Evolutionary conservation across 2,797 vertebrate species (phyloP).

Genomic region (Semaprochilodus insignis): DNA sequence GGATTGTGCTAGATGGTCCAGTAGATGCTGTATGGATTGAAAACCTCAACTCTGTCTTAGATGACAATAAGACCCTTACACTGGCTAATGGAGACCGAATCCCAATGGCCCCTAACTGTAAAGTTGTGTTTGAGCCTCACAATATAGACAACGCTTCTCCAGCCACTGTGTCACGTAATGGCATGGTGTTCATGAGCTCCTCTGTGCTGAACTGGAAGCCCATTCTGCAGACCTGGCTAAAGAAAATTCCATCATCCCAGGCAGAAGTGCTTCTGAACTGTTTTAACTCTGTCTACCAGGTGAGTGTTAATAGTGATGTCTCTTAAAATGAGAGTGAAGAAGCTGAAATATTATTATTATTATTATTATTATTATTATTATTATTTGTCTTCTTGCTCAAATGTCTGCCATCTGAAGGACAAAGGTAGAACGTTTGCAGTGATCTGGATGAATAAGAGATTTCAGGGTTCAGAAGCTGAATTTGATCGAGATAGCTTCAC

Average conservation of each 20-base stretch:
- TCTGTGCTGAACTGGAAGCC: slow-evolving; percentile 82
- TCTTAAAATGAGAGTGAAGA: neutral
- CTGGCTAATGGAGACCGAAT: slow-evolving; percentile 82
- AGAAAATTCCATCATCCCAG: slow-evolving; percentile 72
- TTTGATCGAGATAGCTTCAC: too few relatives aligned
- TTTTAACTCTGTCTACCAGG: slow-evolving; percentile 83
- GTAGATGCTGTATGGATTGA: slow-evolving; percentile 85
- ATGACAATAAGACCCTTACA: slow-evolving; percentile 83
- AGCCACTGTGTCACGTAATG: slow-evolving; percentile 82
- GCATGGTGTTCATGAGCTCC: slow-evolving; percentile 86
- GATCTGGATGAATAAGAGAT: too few relatives aligned
- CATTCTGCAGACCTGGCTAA: slow-evolving; percentile 80
- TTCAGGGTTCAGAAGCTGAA: too few relatives aligned
- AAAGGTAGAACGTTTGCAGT: too few relatives aligned
- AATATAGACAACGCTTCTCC: slow-evolving; percentile 86
- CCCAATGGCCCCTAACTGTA: slow-evolving; percentile 81
- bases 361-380: too few relatives aligned
- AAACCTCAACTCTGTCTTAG: slow-evolving; percentile 82
- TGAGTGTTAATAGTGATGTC: slow-evolving; percentile 48
- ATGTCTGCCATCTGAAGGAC: neutral
- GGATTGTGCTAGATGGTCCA: slow-evolving; percentile 83
- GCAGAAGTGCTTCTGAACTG: slow-evolving; percentile 73
- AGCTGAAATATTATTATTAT: neutral
- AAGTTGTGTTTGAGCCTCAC: slow-evolving; percentile 83
- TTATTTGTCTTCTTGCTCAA: neutral